Percentiles rank a stretch among this genome's conserved stretches.
phyloP scores from a whole-genome alignment of 2,888 invertebrate genomes.

The Kryphioiulus occultus region DNA sequence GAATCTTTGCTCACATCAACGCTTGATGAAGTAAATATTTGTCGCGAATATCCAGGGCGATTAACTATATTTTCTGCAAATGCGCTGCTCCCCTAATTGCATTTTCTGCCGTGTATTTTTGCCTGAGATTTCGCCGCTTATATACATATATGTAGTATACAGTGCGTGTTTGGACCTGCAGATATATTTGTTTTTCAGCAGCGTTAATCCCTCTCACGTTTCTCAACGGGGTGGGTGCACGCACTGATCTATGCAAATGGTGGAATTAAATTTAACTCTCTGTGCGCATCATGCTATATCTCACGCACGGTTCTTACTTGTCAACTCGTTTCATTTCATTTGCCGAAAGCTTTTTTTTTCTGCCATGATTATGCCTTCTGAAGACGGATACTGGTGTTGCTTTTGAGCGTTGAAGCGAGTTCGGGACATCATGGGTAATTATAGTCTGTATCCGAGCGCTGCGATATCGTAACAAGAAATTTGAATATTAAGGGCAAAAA shows the following conservation, averaged over 20 bases:
- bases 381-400: not conserved
- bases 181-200: not conserved
- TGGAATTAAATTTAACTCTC: not conserved
- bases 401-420: not conserved
- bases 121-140: not conserved
- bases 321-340: not conserved
- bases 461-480: not conserved
- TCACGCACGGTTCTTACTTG: not conserved
- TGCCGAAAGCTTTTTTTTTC: not conserved
- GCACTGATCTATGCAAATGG: not conserved
- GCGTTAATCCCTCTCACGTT: not conserved
- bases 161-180: not conserved
- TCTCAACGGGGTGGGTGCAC: not conserved
- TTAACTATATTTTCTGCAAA: slow-evolving; percentile 7
- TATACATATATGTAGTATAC: no score
- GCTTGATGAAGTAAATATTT: not conserved
- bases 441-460: not conserved
- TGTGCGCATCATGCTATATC: not conserved
- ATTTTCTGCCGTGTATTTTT: not conserved
- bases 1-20: not conserved
- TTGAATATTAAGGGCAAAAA: not conserved
- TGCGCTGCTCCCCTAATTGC: not conserved
- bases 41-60: slow-evolving; percentile 25
- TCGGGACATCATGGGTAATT: not conserved
- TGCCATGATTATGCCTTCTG: not conserved